Base-by-base conservation (phyloP, 2,888 invertebrate species). In the Ophion costatus region DNA sequence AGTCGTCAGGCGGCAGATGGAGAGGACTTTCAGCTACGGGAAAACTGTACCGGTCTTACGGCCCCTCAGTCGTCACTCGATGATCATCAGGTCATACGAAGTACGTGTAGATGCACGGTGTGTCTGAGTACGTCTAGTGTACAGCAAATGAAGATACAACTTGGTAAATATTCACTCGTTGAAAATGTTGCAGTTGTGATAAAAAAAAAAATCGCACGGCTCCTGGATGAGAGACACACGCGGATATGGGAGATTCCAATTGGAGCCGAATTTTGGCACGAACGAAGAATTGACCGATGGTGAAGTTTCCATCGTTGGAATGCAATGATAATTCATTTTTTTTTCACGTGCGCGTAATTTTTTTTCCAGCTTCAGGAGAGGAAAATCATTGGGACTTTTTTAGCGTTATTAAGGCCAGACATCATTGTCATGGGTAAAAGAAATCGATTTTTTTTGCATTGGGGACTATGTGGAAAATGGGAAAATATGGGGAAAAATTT, bases 161-260 rank as follows among this genome's bases (percentile, higher is more conserved):
- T 86, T 77, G 87, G 88, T 86, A 87, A 90, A 88, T 88, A 89
- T 88, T 85, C 87, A 56, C 73, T 22, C 67, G 63, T 17, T 42
- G 59, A 29, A 85, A 86, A 87, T 73, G 83, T 85, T 87, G 85
- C 64, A 85, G 81, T 51, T 71, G 82, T 86, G 87, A 88, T 87
- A 80, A 87, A 83, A 84, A 88, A 84, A 88, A 84, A 83, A 88
- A 81, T 80, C 70, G 59, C 56, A 80, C 81, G 78, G 57, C 66
- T 45, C 59, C 56, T 69, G 64, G 80, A 70, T 64, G 38, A 63
- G 56, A 56, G 24, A 70, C 75, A 69, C 20, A 33, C 61, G 33
- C 63, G 22, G 14, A 2, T 59, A 42, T 22, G 59, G 38, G n/a
- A 22, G 7, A 17, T 29, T 59, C 59, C 14, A 20, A 9, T 6